phyloP scores from a whole-genome alignment of 2,888 invertebrate genomes.

The Anoncus sp. region DNA sequence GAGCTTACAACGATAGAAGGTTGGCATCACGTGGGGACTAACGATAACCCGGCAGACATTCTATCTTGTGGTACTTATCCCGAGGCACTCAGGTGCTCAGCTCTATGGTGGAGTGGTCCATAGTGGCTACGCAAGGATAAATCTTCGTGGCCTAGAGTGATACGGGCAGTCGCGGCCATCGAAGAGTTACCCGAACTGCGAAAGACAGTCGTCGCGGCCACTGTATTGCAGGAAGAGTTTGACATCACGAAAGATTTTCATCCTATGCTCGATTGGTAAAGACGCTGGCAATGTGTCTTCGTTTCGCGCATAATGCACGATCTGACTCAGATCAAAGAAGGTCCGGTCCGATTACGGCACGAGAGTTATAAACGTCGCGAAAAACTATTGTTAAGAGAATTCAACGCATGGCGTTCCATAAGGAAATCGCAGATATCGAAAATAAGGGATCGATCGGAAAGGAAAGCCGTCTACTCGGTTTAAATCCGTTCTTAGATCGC shows the following conservation, averaged over 20 bases:
- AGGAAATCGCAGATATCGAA: slow-evolving; percentile 10
- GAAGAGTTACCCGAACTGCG: neutral
- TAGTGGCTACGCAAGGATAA: slow-evolving; percentile 15
- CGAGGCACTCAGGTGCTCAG: neutral
- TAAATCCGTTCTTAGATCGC: slow-evolving; percentile 33
- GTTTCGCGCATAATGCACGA: slow-evolving; percentile 9
- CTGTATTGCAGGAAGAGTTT: neutral
- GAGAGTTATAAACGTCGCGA: slow-evolving; percentile 10
- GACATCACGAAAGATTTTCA: slow-evolving; percentile 8
- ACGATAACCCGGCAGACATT: slow-evolving; percentile 45
- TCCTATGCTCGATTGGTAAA: neutral
- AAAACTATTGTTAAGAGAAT: slow-evolving; percentile 7
- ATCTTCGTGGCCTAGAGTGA: slow-evolving; percentile 6
- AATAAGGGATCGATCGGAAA: neutral
- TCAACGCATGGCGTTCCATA: slow-evolving; percentile 17
- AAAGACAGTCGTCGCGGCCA: neutral
- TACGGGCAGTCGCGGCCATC: no score
- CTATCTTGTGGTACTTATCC: slow-evolving; percentile 25
- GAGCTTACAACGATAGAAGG: slow-evolving; percentile 14
- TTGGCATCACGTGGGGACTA: slow-evolving; percentile 35
- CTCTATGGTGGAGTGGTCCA: slow-evolving; percentile 38
- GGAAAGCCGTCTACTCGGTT: slow-evolving; percentile 2
- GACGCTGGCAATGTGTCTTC: neutral
- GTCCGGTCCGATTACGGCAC: slow-evolving; percentile 1
- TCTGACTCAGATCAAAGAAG: neutral